These are phyloP conservation scores for Pseudobourletiella spinata DNA, from an alignment of 1,140 invertebrate genomes.

Conservation along the genomic window DNA sequence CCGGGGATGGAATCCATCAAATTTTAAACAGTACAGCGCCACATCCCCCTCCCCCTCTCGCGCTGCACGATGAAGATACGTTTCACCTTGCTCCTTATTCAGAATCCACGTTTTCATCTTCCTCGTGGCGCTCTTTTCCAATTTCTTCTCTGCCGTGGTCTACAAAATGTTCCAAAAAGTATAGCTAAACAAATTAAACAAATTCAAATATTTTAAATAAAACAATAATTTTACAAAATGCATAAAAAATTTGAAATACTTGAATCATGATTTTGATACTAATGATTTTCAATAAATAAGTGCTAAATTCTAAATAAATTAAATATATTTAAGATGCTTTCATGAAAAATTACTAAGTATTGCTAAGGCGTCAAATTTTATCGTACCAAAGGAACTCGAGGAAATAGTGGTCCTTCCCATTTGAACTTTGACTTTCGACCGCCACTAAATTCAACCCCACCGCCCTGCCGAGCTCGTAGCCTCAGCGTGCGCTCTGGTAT, in stretches of 20 bases:
- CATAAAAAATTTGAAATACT: neutral
- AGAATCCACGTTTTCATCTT: neutral
- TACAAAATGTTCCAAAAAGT: too few species aligned
- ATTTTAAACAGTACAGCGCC: neutral
- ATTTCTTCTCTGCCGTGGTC: neutral
- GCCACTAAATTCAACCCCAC: neutral
- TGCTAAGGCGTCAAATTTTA: too few species aligned
- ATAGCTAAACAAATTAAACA: too few species aligned
- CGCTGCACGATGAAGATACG: neutral
- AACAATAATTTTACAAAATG: neutral
- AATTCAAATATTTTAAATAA: neutral
- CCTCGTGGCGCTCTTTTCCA: neutral
- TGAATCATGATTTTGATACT: neutral
- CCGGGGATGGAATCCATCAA: neutral
- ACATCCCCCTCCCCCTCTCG: neutral
- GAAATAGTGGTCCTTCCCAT: neutral
- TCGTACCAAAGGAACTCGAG: neutral
- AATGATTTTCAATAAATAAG: neutral
- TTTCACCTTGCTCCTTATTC: neutral
- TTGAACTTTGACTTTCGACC: neutral
- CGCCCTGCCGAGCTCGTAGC: neutral
- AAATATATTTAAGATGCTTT: too few species aligned
- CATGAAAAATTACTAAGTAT: too few species aligned
- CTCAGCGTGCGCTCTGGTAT: neutral
- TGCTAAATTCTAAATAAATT: too few species aligned